Base-by-base conservation (phyloP, 2,888 invertebrate genomes). In the Tupiocoris notatus region DNA sequence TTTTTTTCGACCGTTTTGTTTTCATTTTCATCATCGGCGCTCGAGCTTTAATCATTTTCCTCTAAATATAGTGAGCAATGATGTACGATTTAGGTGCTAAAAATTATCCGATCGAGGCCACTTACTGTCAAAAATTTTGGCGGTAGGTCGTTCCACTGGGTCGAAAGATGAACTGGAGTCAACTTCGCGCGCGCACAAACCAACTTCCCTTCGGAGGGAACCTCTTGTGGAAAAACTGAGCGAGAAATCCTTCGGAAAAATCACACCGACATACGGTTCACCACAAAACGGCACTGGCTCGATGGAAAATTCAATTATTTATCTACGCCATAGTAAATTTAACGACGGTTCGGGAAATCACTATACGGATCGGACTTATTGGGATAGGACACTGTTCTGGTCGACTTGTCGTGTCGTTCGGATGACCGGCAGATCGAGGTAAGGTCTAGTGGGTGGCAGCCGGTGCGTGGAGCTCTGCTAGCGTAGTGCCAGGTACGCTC, bases 391-490 rank as follows among this genome's bases (percentile, higher is more conserved):
- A 73, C 73, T 61, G 73, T 73, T 73, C 61, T 73, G 73, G 73
- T 73, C 73, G 73, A 73, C 61, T 73, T 73, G 73, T 39, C 73
- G 73, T 20, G 39, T 39, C 39, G n/a, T 39, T 39, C 22, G 73
- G 62, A 73, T 73, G 61, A 73, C 73, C 73, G 73, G 63, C 62
- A 25, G 18, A 20, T n/a, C 39, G 21, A 59, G 17, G 70, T 62
- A 63, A 62, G 73, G 73, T 73, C 63, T 61, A 73, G 63, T 73
- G 73, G 73, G 73, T 73, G 73, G 73, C 62, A 73, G 62, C 73
- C 73, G 73, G 73, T 73, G 73, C 73, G 73, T 73, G 73, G 73
- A 73, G 73, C 73, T 73, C 73, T 73, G 73, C 73, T 73, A 73
- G 73, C 73, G 73, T 73, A 73, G 73, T 73, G 73, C 62, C 73